These are phyloP conservation scores for Lochmaea crataegi DNA, from an alignment of 2,888 invertebrate species.

Conservation along the genomic window DNA sequence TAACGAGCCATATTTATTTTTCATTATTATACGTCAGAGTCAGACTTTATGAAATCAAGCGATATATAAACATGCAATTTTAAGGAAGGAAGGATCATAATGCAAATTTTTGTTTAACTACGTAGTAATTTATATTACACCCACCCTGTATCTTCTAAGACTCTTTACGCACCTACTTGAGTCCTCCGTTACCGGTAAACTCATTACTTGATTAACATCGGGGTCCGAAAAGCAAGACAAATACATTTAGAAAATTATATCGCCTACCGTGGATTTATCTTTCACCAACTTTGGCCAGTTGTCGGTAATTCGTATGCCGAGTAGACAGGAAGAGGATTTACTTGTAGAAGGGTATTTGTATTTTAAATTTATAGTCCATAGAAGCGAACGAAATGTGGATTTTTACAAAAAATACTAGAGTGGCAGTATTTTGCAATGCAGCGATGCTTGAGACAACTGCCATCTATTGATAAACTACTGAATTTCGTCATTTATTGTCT, in stretches of 20 bases:
- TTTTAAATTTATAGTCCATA: background rate
- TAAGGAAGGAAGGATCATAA: no score
- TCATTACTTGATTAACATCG: slow-evolving; percentile 11
- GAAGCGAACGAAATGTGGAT: background rate
- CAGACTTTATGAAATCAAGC: no score
- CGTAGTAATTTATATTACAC: background rate
- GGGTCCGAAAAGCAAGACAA: slow-evolving; percentile 9
- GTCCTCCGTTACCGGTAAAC: slow-evolving; percentile 7
- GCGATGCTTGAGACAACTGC: no score
- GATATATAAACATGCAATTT: no score
- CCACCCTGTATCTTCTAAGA: background rate
- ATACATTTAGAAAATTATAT: slow-evolving; percentile 20
- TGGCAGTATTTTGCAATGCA: no score
- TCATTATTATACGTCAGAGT: no score
- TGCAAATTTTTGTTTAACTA: background rate
- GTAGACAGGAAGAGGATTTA: slow-evolving; percentile 1
- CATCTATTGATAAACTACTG: no score
- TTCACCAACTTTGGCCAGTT: slow-evolving; percentile 4
- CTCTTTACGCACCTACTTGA: slow-evolving; percentile 3
- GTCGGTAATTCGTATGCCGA: slow-evolving; percentile 9
- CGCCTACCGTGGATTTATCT: slow-evolving; percentile 10
- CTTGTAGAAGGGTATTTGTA: background rate
- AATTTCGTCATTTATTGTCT: no score
- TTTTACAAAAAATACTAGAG: no score
- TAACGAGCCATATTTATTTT: no score